Conservation (phyloP, 2,888 invertebrate species). For the Adela reaumurella region DNA sequence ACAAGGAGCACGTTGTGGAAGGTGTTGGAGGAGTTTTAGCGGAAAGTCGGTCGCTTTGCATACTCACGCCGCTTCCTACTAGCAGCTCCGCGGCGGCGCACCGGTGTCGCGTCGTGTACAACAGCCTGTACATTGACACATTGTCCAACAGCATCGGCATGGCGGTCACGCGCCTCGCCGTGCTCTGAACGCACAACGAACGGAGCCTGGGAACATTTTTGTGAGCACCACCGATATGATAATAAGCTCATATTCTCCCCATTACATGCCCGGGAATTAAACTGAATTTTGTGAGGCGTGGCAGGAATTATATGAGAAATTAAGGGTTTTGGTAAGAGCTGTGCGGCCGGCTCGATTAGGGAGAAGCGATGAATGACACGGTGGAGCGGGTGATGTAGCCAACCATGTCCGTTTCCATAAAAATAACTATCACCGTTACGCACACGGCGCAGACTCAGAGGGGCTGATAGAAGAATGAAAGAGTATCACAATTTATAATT, state of each 20-base stretch:
- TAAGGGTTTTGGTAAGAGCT: too few species aligned
- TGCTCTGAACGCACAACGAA: slow-evolving; percentile 44
- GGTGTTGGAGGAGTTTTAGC: too few species aligned
- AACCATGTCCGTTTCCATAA: too few species aligned
- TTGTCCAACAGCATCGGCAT: slow-evolving; percentile 15
- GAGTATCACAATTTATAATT: too few species aligned
- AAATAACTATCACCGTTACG: too few species aligned
- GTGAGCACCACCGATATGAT: slow-evolving; percentile 54
- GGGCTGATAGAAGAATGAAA: too few species aligned
- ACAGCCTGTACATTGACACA: background rate
- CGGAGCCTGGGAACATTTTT: slow-evolving; percentile 55
- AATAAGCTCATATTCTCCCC: slow-evolving; percentile 51
- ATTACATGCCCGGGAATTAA: slow-evolving; percentile 52
- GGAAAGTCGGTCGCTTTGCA: background rate
- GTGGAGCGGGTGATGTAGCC: too few species aligned
- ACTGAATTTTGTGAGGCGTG: slow-evolving; percentile 25
- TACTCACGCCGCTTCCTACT: background rate
- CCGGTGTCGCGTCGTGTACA: background rate
- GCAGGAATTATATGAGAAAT: background rate
- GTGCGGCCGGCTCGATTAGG: too few species aligned
- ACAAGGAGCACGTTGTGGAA: too few species aligned
- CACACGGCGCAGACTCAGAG: too few species aligned
- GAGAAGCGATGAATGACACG: too few species aligned
- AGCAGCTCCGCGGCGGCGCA: background rate
- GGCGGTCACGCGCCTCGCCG: slow-evolving; percentile 46